Conservation (phyloP, 2,113 vertebrate genomes). For the Takifugu bimaculatus region DNA sequence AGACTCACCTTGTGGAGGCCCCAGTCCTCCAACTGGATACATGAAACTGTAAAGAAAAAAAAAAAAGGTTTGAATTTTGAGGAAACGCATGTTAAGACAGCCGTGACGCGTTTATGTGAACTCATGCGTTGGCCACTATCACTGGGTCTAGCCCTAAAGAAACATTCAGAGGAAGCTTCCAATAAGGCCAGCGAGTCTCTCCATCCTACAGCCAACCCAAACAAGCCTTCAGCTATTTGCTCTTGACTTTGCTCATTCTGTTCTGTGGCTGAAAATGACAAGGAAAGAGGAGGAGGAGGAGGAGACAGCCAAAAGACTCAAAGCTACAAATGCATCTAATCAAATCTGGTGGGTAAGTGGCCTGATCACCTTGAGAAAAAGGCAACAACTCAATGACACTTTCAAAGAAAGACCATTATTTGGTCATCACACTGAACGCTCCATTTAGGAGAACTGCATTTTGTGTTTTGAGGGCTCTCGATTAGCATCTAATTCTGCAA, state of each 20-base stretch:
- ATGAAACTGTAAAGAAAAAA: conserved; percentile 81
- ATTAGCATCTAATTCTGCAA: too few relatives aligned
- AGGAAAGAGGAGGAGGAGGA: conserved; percentile 9
- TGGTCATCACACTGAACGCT: background rate
- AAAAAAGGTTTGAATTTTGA: conserved; percentile 20
- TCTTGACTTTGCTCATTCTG: conserved; percentile 18
- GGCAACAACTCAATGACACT: conserved; percentile 9
- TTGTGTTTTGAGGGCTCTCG: background rate
- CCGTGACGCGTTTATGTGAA: conserved; percentile 1
- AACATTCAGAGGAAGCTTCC: conserved; percentile 36
- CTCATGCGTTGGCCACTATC: conserved; percentile 22
- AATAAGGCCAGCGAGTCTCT: conserved; percentile 29
- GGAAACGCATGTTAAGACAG: background rate
- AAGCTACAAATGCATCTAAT: background rate
- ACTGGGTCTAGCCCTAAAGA: conserved; percentile 33
- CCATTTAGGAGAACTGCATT: background rate
- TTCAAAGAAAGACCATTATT: conserved; percentile 8
- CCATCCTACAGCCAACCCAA: conserved; percentile 38
- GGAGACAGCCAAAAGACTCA: conserved; percentile 7
- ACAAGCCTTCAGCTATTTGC: conserved; percentile 58
- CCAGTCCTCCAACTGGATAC: conserved; percentile 90
- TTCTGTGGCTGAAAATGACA: conserved; percentile 24
- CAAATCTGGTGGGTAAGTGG: conserved; percentile 11
- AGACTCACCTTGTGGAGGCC: conserved; percentile 90
- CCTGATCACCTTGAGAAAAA: conserved; percentile 20